Conservation (phyloP, 2,888 invertebrate species). For the Papilio demoleus region DNA sequence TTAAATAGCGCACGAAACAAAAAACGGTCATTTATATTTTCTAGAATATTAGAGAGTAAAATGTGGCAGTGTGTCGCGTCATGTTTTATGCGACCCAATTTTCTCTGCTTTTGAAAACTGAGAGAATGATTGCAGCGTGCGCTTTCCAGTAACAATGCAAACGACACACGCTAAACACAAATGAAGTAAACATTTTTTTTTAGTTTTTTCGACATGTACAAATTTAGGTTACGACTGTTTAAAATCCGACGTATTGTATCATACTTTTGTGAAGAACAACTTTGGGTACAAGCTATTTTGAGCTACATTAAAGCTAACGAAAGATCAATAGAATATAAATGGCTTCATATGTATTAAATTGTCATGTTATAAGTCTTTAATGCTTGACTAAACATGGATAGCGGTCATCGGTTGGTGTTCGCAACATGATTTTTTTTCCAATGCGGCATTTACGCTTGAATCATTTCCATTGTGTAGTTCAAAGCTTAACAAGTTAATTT, state of each 20-base stretch:
- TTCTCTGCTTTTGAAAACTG: slow-evolving; percentile 28
- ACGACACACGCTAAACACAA: slow-evolving; percentile 14
- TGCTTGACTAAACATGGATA: background rate
- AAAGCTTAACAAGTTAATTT: slow-evolving; percentile 34
- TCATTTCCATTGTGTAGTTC: slow-evolving; percentile 23
- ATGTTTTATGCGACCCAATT: slow-evolving; percentile 31
- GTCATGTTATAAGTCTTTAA: background rate
- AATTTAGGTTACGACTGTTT: slow-evolving; percentile 8
- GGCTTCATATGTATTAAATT: background rate
- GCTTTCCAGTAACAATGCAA: slow-evolving; percentile 20
- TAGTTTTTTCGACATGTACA: background rate
- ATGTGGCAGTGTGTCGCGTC: slow-evolving; percentile 25
- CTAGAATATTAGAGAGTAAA: slow-evolving; percentile 13
- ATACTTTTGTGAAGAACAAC: background rate
- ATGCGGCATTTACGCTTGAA: background rate
- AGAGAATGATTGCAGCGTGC: slow-evolving; percentile 5
- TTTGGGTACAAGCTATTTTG: background rate
- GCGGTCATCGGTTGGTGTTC: background rate
- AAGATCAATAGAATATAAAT: background rate
- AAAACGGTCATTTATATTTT: slow-evolving; percentile 14
- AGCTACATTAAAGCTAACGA: background rate
- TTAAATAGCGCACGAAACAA: slow-evolving; percentile 26
- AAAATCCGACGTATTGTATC: background rate
- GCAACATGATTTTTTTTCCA: slow-evolving; percentile 12
- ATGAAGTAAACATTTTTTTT: slow-evolving; percentile 15